Conservation (phyloP, 1,140 invertebrate genomes). For the Rhizoglyphus robini region DNA sequence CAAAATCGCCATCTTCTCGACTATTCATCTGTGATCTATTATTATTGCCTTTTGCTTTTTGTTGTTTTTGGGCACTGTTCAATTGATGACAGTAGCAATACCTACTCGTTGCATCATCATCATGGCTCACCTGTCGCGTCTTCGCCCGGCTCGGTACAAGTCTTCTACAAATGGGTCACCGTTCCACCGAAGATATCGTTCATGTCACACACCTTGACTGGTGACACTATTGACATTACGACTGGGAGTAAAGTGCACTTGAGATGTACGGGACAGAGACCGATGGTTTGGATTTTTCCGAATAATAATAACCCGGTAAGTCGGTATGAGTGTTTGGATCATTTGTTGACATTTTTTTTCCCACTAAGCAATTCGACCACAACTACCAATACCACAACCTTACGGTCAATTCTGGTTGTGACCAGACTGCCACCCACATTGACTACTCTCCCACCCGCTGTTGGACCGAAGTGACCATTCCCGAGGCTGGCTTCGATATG, state of each 20-base stretch:
- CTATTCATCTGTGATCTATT: no score
- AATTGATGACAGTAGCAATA: no score
- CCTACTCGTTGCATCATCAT: no score
- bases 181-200: constrained; percentile 5
- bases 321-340: neutral
- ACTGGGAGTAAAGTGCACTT: neutral
- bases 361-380: neutral
- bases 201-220: constrained; percentile 1
- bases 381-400: neutral
- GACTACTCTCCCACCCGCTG: neutral
- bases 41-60: no score
- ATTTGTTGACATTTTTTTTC: neutral
- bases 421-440: neutral
- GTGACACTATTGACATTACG: constrained; percentile 13
- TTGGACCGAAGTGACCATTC: constrained; percentile 5
- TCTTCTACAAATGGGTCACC: no score
- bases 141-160: no score
- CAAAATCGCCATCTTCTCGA: no score
- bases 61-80: no score
- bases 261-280: neutral
- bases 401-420: neutral
- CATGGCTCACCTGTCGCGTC: no score
- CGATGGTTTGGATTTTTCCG: constrained; percentile 12
- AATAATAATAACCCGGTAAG: constrained; percentile 3
- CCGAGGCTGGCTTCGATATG: constrained; percentile 10